Percentiles rank a stretch among this genome's conserved stretches.
Evolutionary conservation across 1,140 invertebrate genomes (phyloP).

Genomic region (Drosophila pandora): DNA sequence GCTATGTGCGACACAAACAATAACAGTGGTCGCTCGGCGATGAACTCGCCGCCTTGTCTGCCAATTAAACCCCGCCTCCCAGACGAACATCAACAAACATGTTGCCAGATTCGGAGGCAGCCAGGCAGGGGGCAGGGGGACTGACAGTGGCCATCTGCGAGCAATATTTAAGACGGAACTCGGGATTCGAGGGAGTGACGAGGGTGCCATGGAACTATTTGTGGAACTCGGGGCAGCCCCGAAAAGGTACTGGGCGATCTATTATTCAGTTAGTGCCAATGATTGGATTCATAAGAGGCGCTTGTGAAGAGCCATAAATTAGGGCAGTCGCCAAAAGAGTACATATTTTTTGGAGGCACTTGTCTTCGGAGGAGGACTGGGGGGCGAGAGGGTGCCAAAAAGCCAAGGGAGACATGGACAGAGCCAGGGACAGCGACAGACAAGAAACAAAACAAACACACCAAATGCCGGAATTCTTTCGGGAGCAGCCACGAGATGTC

Average conservation of each 20-base stretch:
- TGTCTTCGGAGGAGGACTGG: too few species aligned
- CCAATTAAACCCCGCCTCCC: slow-evolving; percentile 33
- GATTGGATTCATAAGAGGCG: not conserved
- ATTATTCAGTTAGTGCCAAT: slow-evolving; percentile 2
- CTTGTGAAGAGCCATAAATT: too few species aligned
- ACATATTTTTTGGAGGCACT: too few species aligned
- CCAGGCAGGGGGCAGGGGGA: too few species aligned
- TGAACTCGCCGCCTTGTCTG: slow-evolving; percentile 43
- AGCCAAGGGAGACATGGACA: slow-evolving; percentile 2
- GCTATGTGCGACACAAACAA: slow-evolving; percentile 37
- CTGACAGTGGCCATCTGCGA: slow-evolving; percentile 28
- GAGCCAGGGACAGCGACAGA: slow-evolving; percentile 15
- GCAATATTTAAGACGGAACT: slow-evolving; percentile 17
- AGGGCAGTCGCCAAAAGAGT: too few species aligned
- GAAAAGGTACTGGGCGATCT: not conserved
- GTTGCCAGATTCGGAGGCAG: not conserved
- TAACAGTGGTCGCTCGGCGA: slow-evolving; percentile 23
- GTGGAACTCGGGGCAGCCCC: not conserved
- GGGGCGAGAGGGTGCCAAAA: slow-evolving; percentile 20
- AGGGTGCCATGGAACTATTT: slow-evolving; percentile 12
- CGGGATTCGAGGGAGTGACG: slow-evolving; percentile 6
- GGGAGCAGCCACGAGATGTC: not conserved
- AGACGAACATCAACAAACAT: slow-evolving; percentile 5
- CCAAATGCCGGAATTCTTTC: slow-evolving; percentile 14
- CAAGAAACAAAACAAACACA: slow-evolving; percentile 10